Percentiles rank a stretch among this genome's conserved stretches.
Evolutionary conservation across 1,140 invertebrate genomes (phyloP).

Genomic region (Orchesella cincta): DNA sequence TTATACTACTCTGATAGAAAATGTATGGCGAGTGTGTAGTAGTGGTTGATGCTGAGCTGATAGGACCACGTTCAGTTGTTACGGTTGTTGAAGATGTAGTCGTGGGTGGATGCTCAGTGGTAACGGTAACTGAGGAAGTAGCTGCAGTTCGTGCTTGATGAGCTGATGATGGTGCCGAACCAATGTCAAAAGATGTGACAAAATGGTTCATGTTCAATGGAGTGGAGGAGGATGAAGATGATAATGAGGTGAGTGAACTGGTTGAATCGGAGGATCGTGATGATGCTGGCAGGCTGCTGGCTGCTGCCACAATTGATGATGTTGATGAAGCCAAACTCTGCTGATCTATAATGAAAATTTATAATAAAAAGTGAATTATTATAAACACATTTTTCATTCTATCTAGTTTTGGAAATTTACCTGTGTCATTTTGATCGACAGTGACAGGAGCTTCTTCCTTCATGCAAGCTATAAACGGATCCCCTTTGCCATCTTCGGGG

Average conservation of each 20-base stretch:
- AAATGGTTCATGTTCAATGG: not conserved
- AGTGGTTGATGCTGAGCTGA: not conserved
- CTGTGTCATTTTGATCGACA: too few species aligned
- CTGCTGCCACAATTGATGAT: too few species aligned
- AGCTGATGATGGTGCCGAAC: too few species aligned
- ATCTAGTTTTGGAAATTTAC: too few species aligned
- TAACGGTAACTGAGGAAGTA: not conserved
- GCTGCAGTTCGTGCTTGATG: not conserved
- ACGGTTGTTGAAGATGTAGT: not conserved
- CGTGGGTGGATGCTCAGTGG: not conserved
- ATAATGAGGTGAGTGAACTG: not conserved
- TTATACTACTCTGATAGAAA: not conserved
- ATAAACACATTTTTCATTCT: too few species aligned
- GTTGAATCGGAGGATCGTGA: not conserved
- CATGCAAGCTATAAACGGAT: slow-evolving; percentile 38
- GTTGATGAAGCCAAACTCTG: too few species aligned
- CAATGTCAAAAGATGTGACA: not conserved
- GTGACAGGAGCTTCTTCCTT: too few species aligned
- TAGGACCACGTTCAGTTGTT: not conserved
- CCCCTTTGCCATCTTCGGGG: slow-evolving; percentile 57
- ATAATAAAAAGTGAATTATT: too few species aligned
- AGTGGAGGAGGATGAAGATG: not conserved
- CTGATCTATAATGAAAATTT: too few species aligned
- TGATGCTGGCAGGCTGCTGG: too few species aligned
- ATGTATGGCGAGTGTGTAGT: not conserved